Base-by-base conservation (phyloP, 2,888 invertebrate genomes). In the Pilophorus perplexus region DNA sequence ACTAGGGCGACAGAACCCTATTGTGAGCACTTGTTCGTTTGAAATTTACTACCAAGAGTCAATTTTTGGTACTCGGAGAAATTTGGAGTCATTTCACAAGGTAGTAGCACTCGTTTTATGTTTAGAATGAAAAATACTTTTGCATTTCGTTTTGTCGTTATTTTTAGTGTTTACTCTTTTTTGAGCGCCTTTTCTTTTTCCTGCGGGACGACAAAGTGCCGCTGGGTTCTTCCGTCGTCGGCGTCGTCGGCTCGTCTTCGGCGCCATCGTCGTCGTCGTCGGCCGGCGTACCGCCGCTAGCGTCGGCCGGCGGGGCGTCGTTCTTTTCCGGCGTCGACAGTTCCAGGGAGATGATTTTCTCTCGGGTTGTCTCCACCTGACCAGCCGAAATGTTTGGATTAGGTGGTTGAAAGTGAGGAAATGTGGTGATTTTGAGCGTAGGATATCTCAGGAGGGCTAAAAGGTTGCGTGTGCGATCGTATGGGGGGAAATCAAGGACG, bases 331-430 rank as follows among this genome's bases (percentile, higher is more conserved):
- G 83, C 73, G 82, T 85, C 69, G 87, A 88, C 76, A 93, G 79
- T 79, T 93, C 92, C 78, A 93, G 79, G 67, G 92, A 91, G 79
- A 93, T 90, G 74, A 93, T 92, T 80, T 91, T 92, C 80, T 92
- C 91, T 79, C 89, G 88, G 71, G 91, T 87, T 69, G 92, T 92
- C 83, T 93, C 92, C 78, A 92, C 91, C 92, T 89, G n/a, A n/a
- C n/a, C n/a, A n/a, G n/a, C n/a, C n/a, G n/a, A n/a, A n/a, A n/a
- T n/a, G n/a, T n/a, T n/a, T n/a, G n/a, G n/a, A n/a, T n/a, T n/a
- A n/a, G n/a, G n/a, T n/a, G n/a, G n/a, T n/a, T n/a, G n/a, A n/a
- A n/a, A n/a, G n/a, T n/a, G n/a, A n/a, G n/a, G n/a, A n/a, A n/a
- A n/a, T n/a, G n/a, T 1, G 10, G 14, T 23, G 23, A 14, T 22